These are phyloP conservation scores for Drosophila eugracilis DNA, from an alignment of 1,140 invertebrate species.

Conservation along the genomic window DNA sequence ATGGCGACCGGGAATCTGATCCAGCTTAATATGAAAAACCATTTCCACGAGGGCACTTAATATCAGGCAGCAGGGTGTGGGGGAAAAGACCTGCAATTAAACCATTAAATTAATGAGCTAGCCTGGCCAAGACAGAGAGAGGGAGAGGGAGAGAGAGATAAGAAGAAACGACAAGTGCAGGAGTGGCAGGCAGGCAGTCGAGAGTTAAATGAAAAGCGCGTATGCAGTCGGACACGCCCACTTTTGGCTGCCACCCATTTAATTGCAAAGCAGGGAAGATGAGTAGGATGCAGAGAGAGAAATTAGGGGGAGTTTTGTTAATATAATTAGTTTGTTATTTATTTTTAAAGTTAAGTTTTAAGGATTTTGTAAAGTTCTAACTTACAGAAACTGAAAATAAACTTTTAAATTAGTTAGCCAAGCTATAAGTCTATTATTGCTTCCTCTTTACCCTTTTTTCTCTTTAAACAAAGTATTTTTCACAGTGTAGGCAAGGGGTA, in stretches of 20 bases:
- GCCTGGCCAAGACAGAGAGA: too few species aligned
- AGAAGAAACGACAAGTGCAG: slow-evolving; percentile 42
- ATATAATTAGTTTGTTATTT: neutral
- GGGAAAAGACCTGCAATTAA: slow-evolving; percentile 66
- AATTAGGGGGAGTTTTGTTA: neutral
- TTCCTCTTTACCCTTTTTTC: too few species aligned
- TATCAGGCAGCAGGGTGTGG: neutral
- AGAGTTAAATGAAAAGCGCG: slow-evolving; percentile 74
- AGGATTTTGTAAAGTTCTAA: too few species aligned
- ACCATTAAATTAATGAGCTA: slow-evolving; percentile 80
- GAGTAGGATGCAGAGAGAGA: slow-evolving; percentile 6
- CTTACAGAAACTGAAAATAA: too few species aligned
- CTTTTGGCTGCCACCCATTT: slow-evolving; percentile 69
- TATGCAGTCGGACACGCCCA: slow-evolving; percentile 63
- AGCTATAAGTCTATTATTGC: too few species aligned
- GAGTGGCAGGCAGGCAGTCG: slow-evolving; percentile 17
- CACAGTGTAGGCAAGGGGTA: neutral
- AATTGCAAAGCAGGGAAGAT: slow-evolving; percentile 55
- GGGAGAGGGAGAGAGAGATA: slow-evolving; percentile 42
- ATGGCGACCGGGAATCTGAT: slow-evolving; percentile 58
- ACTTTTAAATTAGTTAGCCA: neutral
- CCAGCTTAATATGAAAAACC: slow-evolving; percentile 65
- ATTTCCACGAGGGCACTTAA: slow-evolving; percentile 38
- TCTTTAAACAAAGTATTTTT: neutral
- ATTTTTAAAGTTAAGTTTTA: too few species aligned